Evolutionary conservation across 1,140 invertebrate genomes (phyloP), one percentile per base, ranked within the genome.

Genomic region (Nasonia giraulti): DNA sequence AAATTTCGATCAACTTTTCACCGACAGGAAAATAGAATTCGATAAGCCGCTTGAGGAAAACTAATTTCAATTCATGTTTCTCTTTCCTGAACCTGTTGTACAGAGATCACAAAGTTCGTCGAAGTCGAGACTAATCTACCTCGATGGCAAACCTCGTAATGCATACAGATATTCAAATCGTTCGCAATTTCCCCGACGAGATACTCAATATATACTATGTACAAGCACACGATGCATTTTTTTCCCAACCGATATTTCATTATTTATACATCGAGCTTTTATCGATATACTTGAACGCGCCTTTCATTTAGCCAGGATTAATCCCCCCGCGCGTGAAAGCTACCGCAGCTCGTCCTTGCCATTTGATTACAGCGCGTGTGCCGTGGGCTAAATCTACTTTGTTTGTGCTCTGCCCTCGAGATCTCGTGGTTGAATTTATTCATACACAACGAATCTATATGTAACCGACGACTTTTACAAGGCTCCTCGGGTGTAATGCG

Each of bases 231-330:
- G 40, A 44, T 44, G 40, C 40, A 44, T 44, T 44, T 44, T 44
- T 44, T 44, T 7, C 40, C 40, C 40, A 44, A 7, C 40, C 40
- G 8, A 44, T 44, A 1, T 20, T 62, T 62, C 55, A 20, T 20
- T 20, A 62, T 62, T 62, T 62, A 62, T n/a, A 6, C 17, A 3
- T 17, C 47, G 17, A 55, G 77, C 20, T 62, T 40, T 66, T 66
- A 31, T 40, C 62, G 8, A 44, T 69, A 69, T 7, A 69, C 55
- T 20, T 62, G 17, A 20, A 62, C 55, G 55, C 55, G 55, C 33
- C 33, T 80, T 80, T 37, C 37, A 80, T 80, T 69, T 80, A 44
- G 27, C 66, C 31, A 73, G 68, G 79, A 75, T 74, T 82, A 82
- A 75, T 82, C 14, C 12, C 37, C 2, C 8, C 23, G 71, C 50